phyloP scores from a whole-genome alignment of 1,140 invertebrate genomes.

The Lordiphosa stackelbergi region DNA sequence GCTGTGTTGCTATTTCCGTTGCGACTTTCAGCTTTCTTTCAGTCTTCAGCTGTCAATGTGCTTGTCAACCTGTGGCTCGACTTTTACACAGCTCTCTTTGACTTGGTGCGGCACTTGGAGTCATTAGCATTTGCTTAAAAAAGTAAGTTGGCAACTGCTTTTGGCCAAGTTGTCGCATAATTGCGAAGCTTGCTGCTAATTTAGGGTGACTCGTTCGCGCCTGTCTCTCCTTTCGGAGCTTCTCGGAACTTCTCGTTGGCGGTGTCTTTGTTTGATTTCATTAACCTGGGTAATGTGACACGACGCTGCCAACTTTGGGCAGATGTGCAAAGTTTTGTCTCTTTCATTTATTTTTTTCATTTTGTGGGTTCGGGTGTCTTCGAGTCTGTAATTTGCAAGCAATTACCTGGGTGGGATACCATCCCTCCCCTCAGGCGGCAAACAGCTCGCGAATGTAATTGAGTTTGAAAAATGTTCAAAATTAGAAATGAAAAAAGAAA shows the following conservation, averaged over 20 bases:
- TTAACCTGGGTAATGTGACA: constrained; percentile 44
- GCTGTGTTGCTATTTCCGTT: constrained; percentile 45
- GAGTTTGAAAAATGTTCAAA: constrained; percentile 64
- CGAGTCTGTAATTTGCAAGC: constrained; percentile 60
- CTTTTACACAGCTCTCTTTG: constrained; percentile 22
- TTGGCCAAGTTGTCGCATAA: constrained; percentile 67
- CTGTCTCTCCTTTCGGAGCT: constrained; percentile 8
- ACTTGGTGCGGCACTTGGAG: constrained; percentile 50
- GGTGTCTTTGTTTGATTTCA: constrained; percentile 66
- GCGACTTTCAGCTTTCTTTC: constrained; percentile 1
- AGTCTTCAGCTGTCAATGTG: constrained; percentile 29
- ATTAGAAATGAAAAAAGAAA: constrained; percentile 47
- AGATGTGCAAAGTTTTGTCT: constrained; percentile 29
- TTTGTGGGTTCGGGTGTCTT: constrained; percentile 6
- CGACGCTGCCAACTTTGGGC: constrained; percentile 23
- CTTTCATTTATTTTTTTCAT: constrained; percentile 9
- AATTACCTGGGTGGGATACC: constrained; percentile 46
- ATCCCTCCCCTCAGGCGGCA: constrained; percentile 2
- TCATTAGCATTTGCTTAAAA: constrained; percentile 60
- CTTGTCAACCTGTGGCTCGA: constrained; percentile 67
- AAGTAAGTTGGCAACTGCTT: constrained; percentile 51
- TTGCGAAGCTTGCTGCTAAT: constrained; percentile 68
- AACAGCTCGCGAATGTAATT: constrained; percentile 46
- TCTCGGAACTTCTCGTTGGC: neutral
- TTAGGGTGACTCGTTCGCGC: constrained; percentile 22